Evolutionary conservation across 2,113 vertebrate genomes (phyloP).

Genomic region (Spermophilus dauricus): DNA sequence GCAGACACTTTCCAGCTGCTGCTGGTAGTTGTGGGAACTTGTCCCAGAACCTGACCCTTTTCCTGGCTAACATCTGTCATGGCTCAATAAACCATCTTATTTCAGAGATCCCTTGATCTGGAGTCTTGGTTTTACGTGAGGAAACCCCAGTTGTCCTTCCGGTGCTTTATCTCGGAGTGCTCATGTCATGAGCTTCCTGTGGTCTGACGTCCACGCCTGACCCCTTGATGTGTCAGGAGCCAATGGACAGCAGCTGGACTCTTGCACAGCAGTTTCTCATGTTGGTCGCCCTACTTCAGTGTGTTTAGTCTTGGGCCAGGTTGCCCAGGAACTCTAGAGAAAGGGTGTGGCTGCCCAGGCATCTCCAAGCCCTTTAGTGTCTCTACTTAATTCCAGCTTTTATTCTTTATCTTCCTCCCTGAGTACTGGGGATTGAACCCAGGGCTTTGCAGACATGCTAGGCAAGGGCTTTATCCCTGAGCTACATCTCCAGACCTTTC

Average conservation of each 20-base stretch:
- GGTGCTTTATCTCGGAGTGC: background rate
- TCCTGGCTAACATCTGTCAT: background rate
- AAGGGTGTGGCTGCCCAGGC: background rate
- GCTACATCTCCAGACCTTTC: no score
- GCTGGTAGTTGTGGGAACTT: background rate
- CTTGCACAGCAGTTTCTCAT: background rate
- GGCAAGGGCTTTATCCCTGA: no score
- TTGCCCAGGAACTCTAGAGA: background rate
- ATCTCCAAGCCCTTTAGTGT: background rate
- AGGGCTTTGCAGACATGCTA: no score
- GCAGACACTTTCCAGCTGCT: background rate
- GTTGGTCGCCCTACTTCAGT: background rate
- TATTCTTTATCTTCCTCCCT: background rate
- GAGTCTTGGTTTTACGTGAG: background rate
- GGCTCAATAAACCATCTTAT: background rate
- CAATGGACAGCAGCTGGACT: rapidly evolving
- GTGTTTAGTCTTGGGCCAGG: background rate
- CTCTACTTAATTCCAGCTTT: background rate
- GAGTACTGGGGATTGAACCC: no score
- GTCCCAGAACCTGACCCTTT: background rate
- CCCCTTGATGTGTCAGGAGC: background rate
- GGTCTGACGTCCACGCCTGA: background rate
- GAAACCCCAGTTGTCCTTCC: background rate
- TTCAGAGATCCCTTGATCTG: background rate
- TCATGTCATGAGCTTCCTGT: background rate